Evolutionary conservation across 2,113 vertebrate genomes (phyloP).

Genomic region (Limnothrissa miodon): DNA sequence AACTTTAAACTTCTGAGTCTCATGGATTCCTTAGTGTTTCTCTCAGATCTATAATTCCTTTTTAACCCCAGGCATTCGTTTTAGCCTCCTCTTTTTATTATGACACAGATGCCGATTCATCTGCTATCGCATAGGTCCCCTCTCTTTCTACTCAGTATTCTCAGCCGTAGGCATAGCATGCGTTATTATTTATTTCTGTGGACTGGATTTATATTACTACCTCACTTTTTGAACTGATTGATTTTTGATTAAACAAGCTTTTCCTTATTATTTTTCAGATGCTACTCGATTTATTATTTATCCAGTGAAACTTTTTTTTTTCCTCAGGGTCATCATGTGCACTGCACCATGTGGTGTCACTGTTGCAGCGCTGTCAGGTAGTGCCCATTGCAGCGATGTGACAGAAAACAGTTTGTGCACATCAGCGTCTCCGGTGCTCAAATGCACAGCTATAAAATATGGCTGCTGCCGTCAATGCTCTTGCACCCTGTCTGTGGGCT

Average conservation of each 20-base stretch:
- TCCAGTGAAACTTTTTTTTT: neutral
- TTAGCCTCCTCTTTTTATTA: neutral
- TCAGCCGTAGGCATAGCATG: no score
- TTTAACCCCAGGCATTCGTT: neutral
- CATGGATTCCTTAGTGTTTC: neutral
- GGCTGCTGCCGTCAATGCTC: neutral
- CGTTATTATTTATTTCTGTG: no score
- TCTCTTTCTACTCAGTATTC: no score
- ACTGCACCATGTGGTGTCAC: conserved; percentile 63
- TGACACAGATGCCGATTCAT: neutral
- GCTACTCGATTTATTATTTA: neutral
- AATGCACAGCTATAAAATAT: neutral
- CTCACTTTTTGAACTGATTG: no score
- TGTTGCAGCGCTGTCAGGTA: conserved; percentile 55
- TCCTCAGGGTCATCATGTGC: neutral
- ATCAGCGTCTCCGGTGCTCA: conserved; percentile 12
- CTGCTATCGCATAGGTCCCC: neutral
- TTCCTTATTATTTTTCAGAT: neutral
- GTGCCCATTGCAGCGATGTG: neutral
- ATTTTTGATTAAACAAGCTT: no score
- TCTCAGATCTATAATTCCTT: neutral
- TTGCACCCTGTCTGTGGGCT: neutral
- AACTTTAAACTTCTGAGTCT: conserved; percentile 1
- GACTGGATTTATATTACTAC: no score
- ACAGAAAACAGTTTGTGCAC: conserved; percentile 17